Base-by-base conservation (phyloP, 2,113 vertebrate species). In the Zosterops japonicus region DNA sequence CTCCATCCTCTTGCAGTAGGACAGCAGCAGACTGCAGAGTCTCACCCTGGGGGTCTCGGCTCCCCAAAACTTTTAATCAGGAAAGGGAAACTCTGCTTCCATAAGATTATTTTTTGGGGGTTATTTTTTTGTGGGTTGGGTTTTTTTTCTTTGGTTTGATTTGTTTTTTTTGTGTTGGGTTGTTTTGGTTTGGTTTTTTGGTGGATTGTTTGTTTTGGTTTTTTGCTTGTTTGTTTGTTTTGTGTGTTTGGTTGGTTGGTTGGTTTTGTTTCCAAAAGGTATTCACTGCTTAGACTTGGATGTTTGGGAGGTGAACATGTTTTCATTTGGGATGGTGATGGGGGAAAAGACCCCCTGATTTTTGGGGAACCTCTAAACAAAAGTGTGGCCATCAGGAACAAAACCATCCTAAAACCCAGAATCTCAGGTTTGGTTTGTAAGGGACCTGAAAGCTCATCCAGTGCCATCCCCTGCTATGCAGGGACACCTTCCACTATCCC, bases 221-320 rank as follows among this genome's bases (percentile, higher is more conserved):
- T 23, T 44, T 28, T 24, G 5, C 33, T 15, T 24, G 5, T 29
- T 28, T 15, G 5, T 3, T 33, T 23, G 16, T 8, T 33, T 44
- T n/a, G 35, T 52, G 14, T 24, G 13, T 70, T 70, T 31, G 8
- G 25, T 27, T 47, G 4, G 29, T 18, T 41, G 44, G 20, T 9
- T n/a, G 23, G 35, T 4, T 27, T 18, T 28, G 10, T 81, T 35
- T 31, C 6, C n/a, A 47, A 24, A 25, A 75, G 64, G 44, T 17
- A 19, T 5, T 6, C 1, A 2, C 24, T 6, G 0, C 6, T 4
- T 42, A n/a, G 20, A 46, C 29, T 21, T n/a, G 47, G 31, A 12
- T 75, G 18, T 67, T 35, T 63, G 35, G 13, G 49, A 75, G 35
- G 15, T 18, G 44, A 64, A 47, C 12, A 15, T 41, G 42, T 82